phyloP scores from a whole-genome alignment of 2,888 invertebrate species.

The Drosophila histrio region DNA sequence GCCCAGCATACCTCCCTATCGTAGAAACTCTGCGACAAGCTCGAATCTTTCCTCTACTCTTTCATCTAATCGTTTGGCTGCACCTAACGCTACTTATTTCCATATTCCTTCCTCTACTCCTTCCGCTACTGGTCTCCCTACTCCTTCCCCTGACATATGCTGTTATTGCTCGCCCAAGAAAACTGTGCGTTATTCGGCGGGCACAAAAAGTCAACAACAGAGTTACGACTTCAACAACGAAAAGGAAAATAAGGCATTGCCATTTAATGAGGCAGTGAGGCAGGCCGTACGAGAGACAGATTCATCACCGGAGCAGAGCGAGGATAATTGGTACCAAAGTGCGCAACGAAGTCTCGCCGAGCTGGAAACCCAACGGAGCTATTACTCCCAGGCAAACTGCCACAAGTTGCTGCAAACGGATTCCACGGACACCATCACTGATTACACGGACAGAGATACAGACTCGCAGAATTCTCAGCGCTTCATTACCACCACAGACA shows the following conservation, averaged over 20 bases:
- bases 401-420: constrained; percentile 32
- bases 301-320: not conserved
- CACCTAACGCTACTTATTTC: not conserved
- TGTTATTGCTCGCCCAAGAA: not conserved
- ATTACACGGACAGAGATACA: not conserved
- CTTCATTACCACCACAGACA: constrained; percentile 29
- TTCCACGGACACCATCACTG: not conserved
- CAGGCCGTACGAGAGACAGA: no score
- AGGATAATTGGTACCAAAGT: constrained; percentile 34
- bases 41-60: no score
- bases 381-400: not conserved
- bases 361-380: constrained; percentile 22
- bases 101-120: not conserved
- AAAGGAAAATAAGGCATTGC: no score
- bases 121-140: not conserved
- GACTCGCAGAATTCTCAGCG: not conserved
- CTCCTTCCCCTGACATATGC: not conserved
- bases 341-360: constrained; percentile 13
- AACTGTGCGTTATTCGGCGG: not conserved
- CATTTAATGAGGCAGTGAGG: not conserved
- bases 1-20: not conserved
- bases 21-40: not conserved
- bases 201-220: not conserved
- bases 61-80: not conserved
- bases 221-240: no score